Conservation (phyloP, 2,888 invertebrate species). For the Hypena proboscidalis region DNA sequence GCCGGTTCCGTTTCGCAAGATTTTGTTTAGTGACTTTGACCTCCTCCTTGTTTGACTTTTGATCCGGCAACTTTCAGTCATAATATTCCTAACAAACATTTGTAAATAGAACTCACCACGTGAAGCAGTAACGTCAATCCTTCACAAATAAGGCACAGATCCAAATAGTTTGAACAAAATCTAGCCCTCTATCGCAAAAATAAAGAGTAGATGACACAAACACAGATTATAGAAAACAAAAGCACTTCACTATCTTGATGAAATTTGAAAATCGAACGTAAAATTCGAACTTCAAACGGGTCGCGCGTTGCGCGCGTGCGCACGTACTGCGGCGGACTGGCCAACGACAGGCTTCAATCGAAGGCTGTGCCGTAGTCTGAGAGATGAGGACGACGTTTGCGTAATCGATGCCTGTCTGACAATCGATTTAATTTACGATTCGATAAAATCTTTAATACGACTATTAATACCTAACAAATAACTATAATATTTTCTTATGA, state of each 20-base stretch:
- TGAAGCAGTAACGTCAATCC: slow-evolving; percentile 48
- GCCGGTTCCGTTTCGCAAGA: no score
- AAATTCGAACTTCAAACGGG: slow-evolving; percentile 26
- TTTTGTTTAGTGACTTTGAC: no score
- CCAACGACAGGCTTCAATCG: slow-evolving; percentile 52
- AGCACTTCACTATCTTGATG: slow-evolving; percentile 54
- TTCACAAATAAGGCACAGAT: slow-evolving; percentile 53
- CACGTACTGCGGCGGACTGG: slow-evolving; percentile 67
- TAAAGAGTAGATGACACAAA: slow-evolving; percentile 73
- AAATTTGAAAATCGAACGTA: slow-evolving; percentile 34
- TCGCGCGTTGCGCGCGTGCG: slow-evolving; percentile 71
- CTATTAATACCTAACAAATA: slow-evolving; percentile 19
- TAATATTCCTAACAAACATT: no score
- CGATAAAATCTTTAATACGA: slow-evolving; percentile 31
- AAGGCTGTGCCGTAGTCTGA: slow-evolving; percentile 61
- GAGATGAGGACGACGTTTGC: slow-evolving; percentile 55
- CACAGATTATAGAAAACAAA: slow-evolving; percentile 42
- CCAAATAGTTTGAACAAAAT: slow-evolving; percentile 58
- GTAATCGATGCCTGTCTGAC: slow-evolving; percentile 47
- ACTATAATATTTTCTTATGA: slow-evolving; percentile 20
- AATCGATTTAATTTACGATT: slow-evolving; percentile 38
- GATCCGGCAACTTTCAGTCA: no score
- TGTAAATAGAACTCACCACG: slow-evolving; percentile 47
- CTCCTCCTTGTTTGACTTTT: no score
- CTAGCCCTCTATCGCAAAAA: slow-evolving; percentile 71